Percentiles rank a stretch among this genome's conserved stretches.
Evolutionary conservation across 30 jellyfish, hydroid and myxozoan species (phyloP).

Genomic region (Mastigias papua): DNA sequence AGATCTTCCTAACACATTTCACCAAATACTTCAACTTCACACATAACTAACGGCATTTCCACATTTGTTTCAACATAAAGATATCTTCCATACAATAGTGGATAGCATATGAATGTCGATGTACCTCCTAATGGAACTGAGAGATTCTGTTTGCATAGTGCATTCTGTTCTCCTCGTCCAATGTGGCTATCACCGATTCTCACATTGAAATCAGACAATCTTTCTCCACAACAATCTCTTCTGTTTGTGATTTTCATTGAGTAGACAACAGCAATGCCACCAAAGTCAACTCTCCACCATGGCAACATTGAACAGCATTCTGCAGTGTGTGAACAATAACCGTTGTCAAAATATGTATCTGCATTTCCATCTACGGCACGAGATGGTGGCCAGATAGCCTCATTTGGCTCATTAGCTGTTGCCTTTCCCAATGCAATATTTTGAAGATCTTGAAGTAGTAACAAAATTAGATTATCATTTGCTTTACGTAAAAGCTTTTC

Average conservation of each 20-base stretch:
- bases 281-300: conserved; percentile 70
- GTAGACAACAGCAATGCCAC: conserved; percentile 28
- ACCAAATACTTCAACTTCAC: conserved; percentile 11
- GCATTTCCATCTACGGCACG: conserved; percentile 41
- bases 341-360: not conserved
- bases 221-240: conserved; percentile 19
- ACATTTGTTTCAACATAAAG: not conserved
- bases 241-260: conserved; percentile 43
- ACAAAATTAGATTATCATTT: no score
- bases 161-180: conserved; percentile 7
- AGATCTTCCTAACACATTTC: no score
- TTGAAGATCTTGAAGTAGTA: not conserved
- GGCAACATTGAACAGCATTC: conserved; percentile 13
- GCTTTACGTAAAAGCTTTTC: not conserved
- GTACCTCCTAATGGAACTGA: conserved; percentile 20
- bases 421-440: conserved; percentile 49
- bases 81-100: not conserved
- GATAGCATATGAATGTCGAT: not conserved
- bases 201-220: conserved; percentile 23
- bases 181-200: conserved; percentile 8
- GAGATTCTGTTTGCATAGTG: not conserved
- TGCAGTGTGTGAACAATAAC: conserved; percentile 40
- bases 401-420: not conserved
- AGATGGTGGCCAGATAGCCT: not conserved
- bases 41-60: not conserved